Base-by-base conservation (phyloP, 2,797 vertebrate genomes). In the Ctenopoma kingsleyae region DNA sequence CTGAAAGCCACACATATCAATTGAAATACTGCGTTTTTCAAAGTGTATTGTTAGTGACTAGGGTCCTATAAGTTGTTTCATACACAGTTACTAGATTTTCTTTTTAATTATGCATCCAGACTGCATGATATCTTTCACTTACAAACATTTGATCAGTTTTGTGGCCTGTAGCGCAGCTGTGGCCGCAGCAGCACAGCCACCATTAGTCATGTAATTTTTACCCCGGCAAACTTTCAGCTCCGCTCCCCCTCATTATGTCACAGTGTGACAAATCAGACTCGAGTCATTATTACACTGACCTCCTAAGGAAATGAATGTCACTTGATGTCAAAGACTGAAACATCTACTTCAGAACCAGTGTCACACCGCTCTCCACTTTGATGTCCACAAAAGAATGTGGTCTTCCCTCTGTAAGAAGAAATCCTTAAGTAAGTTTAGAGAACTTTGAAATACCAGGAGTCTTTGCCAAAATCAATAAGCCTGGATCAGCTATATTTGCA, bases 391-490 rank as follows among this genome's bases (percentile, higher is more conserved):
- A 66, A 76, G 72, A 62, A 70, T 80, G 69, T 80, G 74, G 19
- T 84, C 68, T 65, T 77, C 54, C 30, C 43, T 72, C 61, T 47
- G 32, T 43, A 55, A 74, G 67, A 73, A 32, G 10, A 38, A 63
- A 46, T 84, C 52, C 54, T 55, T 62, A 88, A 83, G 52, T 57
- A 50, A 67, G 63, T 71, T 83, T 80, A 85, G 67, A 85, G 83
- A 70, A 70, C 70, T 63, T 27, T 74, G 61, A 83, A 83, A 78
- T 80, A 85, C 90, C 67, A 78, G 32, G 41, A 76, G 41, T 53
- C 47, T 68, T n/a, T 68, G 74, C 85, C 83, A 88, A 79, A 79
- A 76, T 83, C 80, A 85, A 65, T 84, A 77, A 85, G 73, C 67
- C 60, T 56, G 78, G 71, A 80, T 85, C 59, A 75, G 62, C 80